Percentiles rank a stretch among this genome's conserved stretches.
Evolutionary conservation across 2,797 vertebrate genomes (phyloP).

Genomic region (Parauchenoglanis ngamensis): DNA sequence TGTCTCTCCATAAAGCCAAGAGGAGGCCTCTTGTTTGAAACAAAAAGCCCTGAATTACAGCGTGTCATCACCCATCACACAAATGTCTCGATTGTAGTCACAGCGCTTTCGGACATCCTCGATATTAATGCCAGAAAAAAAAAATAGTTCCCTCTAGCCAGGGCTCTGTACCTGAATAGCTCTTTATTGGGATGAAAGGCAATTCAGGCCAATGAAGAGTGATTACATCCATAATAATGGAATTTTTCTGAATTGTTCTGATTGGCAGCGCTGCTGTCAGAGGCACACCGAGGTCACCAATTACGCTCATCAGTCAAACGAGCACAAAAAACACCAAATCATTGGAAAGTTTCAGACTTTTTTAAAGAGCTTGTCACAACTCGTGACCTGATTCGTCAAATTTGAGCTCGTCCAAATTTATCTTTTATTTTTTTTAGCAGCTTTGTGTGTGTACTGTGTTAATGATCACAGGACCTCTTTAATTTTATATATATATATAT

Average conservation of each 20-base stretch:
- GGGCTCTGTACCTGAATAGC: constrained; percentile 49
- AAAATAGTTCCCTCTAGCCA: not conserved
- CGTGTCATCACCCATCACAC: constrained; percentile 50
- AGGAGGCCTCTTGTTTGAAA: constrained; percentile 56
- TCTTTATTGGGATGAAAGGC: constrained; percentile 50
- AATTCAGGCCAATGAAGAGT: constrained; percentile 48
- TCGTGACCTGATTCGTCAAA: not conserved
- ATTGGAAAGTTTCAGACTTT: constrained; percentile 41
- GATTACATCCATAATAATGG: constrained; percentile 53
- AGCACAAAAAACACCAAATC: constrained; percentile 34
- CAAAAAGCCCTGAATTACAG: constrained; percentile 57
- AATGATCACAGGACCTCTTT: too few species aligned
- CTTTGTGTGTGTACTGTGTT: not conserved
- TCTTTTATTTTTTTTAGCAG: not conserved
- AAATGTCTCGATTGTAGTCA: constrained; percentile 47
- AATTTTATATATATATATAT: too few species aligned
- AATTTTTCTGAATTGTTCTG: constrained; percentile 47
- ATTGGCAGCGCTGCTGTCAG: constrained; percentile 41
- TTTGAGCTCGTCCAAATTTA: not conserved
- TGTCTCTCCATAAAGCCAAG: constrained; percentile 40
- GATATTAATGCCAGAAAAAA: constrained; percentile 41
- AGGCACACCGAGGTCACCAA: constrained; percentile 50
- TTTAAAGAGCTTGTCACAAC: not conserved
- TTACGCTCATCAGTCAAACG: constrained; percentile 45
- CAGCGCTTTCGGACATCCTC: constrained; percentile 28